These are phyloP conservation scores for Hiodon tergisus DNA, from an alignment of 2,113 vertebrate genomes.

Conservation along the genomic window DNA sequence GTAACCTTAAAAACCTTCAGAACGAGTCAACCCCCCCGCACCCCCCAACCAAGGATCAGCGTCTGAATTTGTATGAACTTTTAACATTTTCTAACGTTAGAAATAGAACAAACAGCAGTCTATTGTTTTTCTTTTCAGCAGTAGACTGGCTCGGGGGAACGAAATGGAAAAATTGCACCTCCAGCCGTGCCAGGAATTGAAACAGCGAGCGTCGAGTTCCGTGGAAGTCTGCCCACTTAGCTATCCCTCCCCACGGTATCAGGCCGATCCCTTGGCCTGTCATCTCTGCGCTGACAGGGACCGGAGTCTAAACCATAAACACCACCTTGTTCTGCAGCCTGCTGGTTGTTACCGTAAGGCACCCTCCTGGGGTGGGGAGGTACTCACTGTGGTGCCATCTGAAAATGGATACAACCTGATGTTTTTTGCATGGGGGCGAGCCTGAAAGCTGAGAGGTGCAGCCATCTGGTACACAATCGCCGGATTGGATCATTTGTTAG, in stretches of 20 bases:
- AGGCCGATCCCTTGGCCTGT: background rate
- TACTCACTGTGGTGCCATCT: background rate
- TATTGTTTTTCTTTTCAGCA: background rate
- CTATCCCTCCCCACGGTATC: background rate
- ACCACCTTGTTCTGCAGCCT: no score
- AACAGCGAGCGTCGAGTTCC: background rate
- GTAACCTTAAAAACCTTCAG: background rate
- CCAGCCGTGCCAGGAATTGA: slow-evolving; percentile 17
- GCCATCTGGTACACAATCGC: slow-evolving; percentile 1
- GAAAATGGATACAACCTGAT: no score
- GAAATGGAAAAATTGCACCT: background rate
- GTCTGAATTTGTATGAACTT: background rate
- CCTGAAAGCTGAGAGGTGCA: background rate
- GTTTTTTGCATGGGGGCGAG: slow-evolving; percentile 1
- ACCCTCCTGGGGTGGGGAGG: background rate
- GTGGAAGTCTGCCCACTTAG: slow-evolving; percentile 7
- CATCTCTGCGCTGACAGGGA: background rate
- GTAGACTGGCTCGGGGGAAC: background rate
- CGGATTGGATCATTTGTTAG: slow-evolving; percentile 22
- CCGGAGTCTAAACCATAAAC: no score
- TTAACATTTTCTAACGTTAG: background rate
- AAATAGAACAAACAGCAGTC: no score
- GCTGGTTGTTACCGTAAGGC: no score
- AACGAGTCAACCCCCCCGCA: background rate
- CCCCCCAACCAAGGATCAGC: background rate